A percentile compares a stretch with the other conserved stretches of the same genome.
These are phyloP conservation scores for Chitala chitala DNA, from an alignment of 2,113 vertebrate genomes.

Conservation along the genomic window DNA sequence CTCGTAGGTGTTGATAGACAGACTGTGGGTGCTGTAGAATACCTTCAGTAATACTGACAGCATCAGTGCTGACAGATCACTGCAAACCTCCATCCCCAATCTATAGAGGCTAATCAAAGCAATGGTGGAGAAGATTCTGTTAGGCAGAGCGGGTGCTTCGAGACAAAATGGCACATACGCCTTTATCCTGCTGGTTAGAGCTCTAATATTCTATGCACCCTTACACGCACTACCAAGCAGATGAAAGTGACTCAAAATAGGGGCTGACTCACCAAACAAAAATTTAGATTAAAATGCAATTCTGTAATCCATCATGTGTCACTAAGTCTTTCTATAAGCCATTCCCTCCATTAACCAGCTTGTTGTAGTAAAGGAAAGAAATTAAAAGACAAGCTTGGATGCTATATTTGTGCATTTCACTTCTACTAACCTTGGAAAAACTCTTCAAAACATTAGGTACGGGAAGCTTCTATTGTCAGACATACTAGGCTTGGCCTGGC, in stretches of 20 bases:
- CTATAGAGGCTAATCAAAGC: too few species aligned
- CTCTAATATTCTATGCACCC: neutral
- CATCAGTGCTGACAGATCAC: neutral
- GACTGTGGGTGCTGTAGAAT: neutral
- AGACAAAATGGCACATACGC: neutral
- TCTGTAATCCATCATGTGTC: neutral
- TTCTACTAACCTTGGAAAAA: too few species aligned
- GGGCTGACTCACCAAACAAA: neutral
- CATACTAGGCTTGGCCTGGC: too few species aligned
- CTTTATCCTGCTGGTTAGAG: slow-evolving; percentile 1
- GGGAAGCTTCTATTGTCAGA: too few species aligned
- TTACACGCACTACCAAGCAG: neutral
- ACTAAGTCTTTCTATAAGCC: too few species aligned
- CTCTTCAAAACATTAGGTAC: too few species aligned
- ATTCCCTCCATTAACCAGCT: too few species aligned
- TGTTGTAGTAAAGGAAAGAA: too few species aligned
- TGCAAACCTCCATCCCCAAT: neutral
- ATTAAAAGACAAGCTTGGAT: too few species aligned
- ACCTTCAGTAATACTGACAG: slow-evolving; percentile 15
- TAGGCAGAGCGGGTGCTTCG: neutral
- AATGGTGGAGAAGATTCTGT: too few species aligned
- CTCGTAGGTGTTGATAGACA: slow-evolving; percentile 15
- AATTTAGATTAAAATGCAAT: neutral
- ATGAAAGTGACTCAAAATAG: neutral
- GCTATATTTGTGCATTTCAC: too few species aligned